phyloP scores from a whole-genome alignment of 2,888 invertebrate species.

The Syritta pipiens region DNA sequence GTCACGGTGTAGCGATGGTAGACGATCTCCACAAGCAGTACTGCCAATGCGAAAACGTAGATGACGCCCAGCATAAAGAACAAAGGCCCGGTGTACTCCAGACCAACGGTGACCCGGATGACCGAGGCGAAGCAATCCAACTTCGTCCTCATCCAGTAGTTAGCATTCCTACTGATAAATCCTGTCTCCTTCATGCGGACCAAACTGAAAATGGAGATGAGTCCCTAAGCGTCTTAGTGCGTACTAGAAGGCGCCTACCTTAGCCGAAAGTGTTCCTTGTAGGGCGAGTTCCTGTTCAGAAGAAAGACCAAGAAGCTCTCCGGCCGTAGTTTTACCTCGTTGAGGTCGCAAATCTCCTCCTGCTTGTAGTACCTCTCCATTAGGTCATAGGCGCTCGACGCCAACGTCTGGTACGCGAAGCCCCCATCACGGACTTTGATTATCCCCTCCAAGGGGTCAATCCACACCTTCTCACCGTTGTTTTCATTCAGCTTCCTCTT shows the following conservation, averaged over 20 bases:
- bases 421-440: constrained; percentile 73
- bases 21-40: too few species aligned
- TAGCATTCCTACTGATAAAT: too few species aligned
- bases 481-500: constrained; percentile 41
- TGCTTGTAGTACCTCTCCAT: constrained; percentile 75
- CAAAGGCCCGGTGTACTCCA: too few species aligned
- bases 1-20: too few species aligned
- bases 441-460: constrained; percentile 72
- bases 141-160: constrained; percentile 64
- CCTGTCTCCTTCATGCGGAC: too few species aligned
- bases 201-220: too few species aligned
- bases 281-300: constrained; percentile 74
- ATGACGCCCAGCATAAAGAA: too few species aligned
- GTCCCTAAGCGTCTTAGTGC: too few species aligned
- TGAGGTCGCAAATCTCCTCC: constrained; percentile 77
- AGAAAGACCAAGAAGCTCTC: constrained; percentile 71
- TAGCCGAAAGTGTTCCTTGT: constrained; percentile 73
- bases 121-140: too few species aligned
- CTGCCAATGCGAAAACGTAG: too few species aligned
- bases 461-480: background rate
- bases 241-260: too few species aligned
- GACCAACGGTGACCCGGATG: too few species aligned
- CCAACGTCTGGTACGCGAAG: constrained; percentile 76
- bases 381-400: constrained; percentile 72
- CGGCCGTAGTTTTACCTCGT: constrained; percentile 75